A percentile compares a stretch with the other conserved stretches of the same genome.
Evolutionary conservation across 2,113 vertebrate species (phyloP).

Genomic region (Cyprinodon tularosa): DNA sequence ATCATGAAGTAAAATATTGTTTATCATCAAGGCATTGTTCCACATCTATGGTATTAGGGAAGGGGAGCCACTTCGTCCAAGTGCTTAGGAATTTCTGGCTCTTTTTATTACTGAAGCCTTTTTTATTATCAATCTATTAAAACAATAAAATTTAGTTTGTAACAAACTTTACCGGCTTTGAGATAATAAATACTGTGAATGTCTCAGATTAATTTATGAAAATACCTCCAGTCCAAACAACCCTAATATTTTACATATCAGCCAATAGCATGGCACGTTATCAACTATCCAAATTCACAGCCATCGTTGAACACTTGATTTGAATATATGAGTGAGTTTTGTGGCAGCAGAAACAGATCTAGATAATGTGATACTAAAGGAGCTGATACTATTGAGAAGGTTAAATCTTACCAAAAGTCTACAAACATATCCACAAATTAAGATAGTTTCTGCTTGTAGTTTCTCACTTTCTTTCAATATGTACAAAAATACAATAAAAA

Average conservation of each 20-base stretch:
- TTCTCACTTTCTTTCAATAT: too few species aligned
- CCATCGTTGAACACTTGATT: neutral
- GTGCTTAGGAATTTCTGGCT: neutral
- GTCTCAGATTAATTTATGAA: neutral
- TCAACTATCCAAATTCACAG: too few species aligned
- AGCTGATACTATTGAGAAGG: neutral
- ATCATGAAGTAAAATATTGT: too few species aligned
- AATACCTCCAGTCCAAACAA: neutral
- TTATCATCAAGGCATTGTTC: too few species aligned
- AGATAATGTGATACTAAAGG: neutral
- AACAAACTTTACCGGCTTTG: neutral
- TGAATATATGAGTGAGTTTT: neutral
- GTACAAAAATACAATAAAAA: too few species aligned
- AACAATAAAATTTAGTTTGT: neutral
- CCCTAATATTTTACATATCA: neutral
- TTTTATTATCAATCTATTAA: too few species aligned
- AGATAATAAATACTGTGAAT: neutral
- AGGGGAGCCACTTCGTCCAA: neutral
- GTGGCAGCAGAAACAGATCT: neutral
- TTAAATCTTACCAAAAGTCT: too few species aligned
- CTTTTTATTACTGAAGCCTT: too few species aligned
- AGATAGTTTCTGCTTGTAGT: too few species aligned
- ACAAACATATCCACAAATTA: neutral
- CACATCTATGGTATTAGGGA: too few species aligned
- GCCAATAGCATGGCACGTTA: neutral